A percentile compares a stretch with the other conserved stretches of the same genome.
Evolutionary conservation across 2,797 vertebrate genomes (phyloP).

Genomic region (Pseudopleuronectes americanus): DNA sequence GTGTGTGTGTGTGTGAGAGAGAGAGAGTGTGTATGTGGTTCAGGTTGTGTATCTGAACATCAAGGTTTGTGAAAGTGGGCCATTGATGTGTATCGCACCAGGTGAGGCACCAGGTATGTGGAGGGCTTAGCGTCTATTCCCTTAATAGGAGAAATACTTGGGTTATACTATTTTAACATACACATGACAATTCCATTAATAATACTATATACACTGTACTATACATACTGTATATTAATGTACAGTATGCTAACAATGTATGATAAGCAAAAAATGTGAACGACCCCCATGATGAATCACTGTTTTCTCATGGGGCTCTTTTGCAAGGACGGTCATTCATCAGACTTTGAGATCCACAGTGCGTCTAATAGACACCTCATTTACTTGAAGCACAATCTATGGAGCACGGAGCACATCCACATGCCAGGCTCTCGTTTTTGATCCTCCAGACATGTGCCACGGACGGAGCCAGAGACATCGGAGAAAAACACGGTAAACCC

Average conservation of each 20-base stretch:
- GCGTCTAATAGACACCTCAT: conserved; percentile 39
- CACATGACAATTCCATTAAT: not conserved
- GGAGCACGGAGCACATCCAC: conserved; percentile 16
- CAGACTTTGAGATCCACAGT: conserved; percentile 9
- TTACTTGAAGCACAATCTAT: conserved; percentile 30
- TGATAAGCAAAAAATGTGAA: too few species aligned
- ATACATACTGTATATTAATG: too few species aligned
- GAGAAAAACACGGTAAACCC: conserved; percentile 30
- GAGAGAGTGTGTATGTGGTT: conserved; percentile 7
- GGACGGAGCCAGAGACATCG: not conserved
- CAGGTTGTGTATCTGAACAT: conserved; percentile 60
- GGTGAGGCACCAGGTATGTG: conserved; percentile 55
- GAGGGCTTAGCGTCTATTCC: conserved; percentile 4
- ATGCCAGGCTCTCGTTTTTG: conserved; percentile 3
- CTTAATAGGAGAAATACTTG: not conserved
- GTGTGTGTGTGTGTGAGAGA: not conserved
- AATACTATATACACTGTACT: conserved; percentile 10
- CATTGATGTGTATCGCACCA: conserved; percentile 59
- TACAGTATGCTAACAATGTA: too few species aligned
- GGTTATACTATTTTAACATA: not conserved
- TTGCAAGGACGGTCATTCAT: conserved; percentile 29
- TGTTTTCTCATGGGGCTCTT: conserved; percentile 8
- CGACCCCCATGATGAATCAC: not conserved
- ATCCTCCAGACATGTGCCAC: not conserved
- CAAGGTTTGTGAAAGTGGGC: conserved; percentile 68